phyloP scores from a whole-genome alignment of 2,888 invertebrate species.

The Beris morrisii region DNA sequence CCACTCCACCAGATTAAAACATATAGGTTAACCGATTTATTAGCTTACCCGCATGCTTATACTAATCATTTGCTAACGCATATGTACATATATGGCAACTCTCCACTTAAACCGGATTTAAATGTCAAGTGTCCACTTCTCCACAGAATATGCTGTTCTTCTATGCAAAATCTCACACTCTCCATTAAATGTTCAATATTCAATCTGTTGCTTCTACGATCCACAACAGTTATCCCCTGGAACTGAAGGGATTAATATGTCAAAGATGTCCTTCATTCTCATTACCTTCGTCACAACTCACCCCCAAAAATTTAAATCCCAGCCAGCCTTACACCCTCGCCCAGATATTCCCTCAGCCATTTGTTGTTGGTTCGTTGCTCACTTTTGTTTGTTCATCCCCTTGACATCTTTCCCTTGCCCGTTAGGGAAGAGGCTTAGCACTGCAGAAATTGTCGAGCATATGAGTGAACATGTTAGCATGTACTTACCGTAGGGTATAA shows the following conservation, averaged over 20 bases:
- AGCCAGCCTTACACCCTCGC: not conserved
- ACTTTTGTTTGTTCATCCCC: too few relatives aligned
- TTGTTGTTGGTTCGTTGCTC: too few relatives aligned
- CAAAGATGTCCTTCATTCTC: constrained; percentile 25
- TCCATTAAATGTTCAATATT: constrained; percentile 17
- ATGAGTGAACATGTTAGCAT: not conserved
- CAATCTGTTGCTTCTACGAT: constrained; percentile 26
- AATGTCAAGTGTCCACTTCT: constrained; percentile 19
- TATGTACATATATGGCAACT: too few relatives aligned
- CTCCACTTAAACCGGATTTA: not conserved
- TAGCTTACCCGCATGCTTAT: too few relatives aligned
- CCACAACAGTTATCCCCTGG: constrained; percentile 5
- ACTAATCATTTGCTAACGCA: too few relatives aligned
- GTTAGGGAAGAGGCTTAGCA: constrained; percentile 20
- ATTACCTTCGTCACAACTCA: not conserved
- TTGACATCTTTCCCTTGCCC: constrained; percentile 10
- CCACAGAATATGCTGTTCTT: not conserved
- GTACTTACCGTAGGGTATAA: constrained; percentile 18
- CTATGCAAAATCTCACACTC: not conserved
- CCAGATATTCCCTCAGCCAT: too few relatives aligned
- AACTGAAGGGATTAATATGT: constrained; percentile 26
- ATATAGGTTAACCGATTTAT: too few relatives aligned
- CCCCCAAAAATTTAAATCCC: not conserved
- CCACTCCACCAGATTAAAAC: too few relatives aligned
- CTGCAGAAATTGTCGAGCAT: constrained; percentile 26